These are phyloP conservation scores for Opisthograptis luteolata DNA, from an alignment of 2,888 invertebrate species.

Conservation along the genomic window DNA sequence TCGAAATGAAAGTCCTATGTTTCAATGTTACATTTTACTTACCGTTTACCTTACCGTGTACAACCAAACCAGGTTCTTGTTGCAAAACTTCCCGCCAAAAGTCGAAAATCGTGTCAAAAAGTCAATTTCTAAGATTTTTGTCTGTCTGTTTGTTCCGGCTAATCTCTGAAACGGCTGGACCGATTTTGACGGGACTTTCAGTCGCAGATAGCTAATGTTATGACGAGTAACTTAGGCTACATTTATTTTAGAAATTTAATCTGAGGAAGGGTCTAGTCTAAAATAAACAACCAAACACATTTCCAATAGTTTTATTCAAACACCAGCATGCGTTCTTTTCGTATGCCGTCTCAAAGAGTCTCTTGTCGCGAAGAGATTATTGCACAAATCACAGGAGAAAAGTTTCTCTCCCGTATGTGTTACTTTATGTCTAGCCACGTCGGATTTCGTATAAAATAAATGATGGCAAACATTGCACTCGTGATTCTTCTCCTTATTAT, in stretches of 20 bases:
- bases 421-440: slow-evolving; percentile 60
- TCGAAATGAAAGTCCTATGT: too few relatives aligned
- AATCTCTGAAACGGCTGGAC: too few relatives aligned
- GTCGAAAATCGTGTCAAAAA: too few relatives aligned
- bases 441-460: slow-evolving; percentile 69
- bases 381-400: slow-evolving; percentile 59
- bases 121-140: too few relatives aligned
- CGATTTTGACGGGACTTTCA: too few relatives aligned
- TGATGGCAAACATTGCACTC: slow-evolving; percentile 68
- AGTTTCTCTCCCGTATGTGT: slow-evolving; percentile 70
- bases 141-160: too few relatives aligned
- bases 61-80: too few relatives aligned
- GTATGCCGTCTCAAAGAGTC: slow-evolving; percentile 69
- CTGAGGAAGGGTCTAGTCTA: background rate
- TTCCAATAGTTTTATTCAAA: slow-evolving; percentile 8
- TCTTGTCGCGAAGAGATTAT: slow-evolving; percentile 62
- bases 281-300: background rate
- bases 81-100: too few relatives aligned
- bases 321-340: slow-evolving; percentile 56
- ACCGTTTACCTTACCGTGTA: too few relatives aligned
- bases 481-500: slow-evolving; percentile 67
- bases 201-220: too few relatives aligned
- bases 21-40: too few relatives aligned
- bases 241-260: background rate
- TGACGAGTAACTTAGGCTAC: too few relatives aligned